Conservation (phyloP, 1,140 invertebrate genomes). For the Rhysida immarginata region DNA sequence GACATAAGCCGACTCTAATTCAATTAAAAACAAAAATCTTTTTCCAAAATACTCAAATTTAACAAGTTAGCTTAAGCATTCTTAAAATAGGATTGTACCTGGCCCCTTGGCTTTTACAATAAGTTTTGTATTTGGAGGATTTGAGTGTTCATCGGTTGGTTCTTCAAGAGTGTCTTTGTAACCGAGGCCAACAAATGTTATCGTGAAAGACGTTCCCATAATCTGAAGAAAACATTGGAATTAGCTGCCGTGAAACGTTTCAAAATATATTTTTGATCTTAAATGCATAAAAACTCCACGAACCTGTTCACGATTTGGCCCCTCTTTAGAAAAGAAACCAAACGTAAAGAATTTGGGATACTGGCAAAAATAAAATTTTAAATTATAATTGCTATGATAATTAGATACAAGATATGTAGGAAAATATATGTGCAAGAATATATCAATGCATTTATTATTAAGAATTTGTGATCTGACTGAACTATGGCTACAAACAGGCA, state of each 20-base stretch:
- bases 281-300: not conserved
- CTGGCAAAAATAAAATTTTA: no score
- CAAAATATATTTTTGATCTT: no score
- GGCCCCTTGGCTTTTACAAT: constrained; percentile 40
- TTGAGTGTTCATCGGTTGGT: constrained; percentile 40
- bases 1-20: constrained; percentile 61
- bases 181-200: constrained; percentile 56
- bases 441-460: no score
- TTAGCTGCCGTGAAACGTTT: not conserved
- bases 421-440: no score
- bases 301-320: constrained; percentile 42
- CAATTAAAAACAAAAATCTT: not conserved
- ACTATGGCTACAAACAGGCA: no score
- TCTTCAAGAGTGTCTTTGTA: constrained; percentile 51
- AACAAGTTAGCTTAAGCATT: not conserved
- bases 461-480: no score
- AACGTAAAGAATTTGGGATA: constrained; percentile 56
- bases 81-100: constrained; percentile 18
- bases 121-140: constrained; percentile 47
- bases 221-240: constrained; percentile 24
- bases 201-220: constrained; percentile 43
- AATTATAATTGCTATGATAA: no score
- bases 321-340: constrained; percentile 48
- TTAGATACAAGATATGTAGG: no score
- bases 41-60: not conserved